Evolutionary conservation across 1,140 invertebrate genomes (phyloP).

Genomic region (Nasonia vitripennis): DNA sequence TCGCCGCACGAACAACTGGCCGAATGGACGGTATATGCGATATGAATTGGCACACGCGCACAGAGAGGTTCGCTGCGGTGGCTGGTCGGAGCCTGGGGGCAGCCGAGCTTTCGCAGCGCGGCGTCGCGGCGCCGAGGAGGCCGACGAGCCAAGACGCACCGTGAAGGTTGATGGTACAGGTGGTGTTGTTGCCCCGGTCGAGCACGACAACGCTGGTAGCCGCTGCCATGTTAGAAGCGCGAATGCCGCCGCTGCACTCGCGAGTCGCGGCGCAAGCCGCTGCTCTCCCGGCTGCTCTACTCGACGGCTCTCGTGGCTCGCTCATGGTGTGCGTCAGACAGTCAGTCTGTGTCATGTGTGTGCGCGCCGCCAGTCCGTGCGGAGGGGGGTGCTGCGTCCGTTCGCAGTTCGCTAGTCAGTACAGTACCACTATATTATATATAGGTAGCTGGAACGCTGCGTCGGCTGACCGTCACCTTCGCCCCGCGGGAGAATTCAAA

Average conservation of each 20-base stretch:
- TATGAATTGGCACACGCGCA: neutral
- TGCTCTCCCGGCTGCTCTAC: neutral
- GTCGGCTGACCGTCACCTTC: too few species aligned
- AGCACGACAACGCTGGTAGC: constrained; percentile 94
- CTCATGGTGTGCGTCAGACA: neutral
- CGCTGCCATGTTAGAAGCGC: constrained; percentile 82
- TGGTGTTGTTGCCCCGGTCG: constrained; percentile 95
- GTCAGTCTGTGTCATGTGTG: neutral
- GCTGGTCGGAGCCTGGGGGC: too few species aligned
- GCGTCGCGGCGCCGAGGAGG: too few species aligned
- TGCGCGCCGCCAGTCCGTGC: neutral
- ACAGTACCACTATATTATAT: too few species aligned
- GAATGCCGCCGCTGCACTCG: constrained; percentile 47
- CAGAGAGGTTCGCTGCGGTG: neutral
- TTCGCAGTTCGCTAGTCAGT: neutral
- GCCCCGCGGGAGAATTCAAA: too few species aligned
- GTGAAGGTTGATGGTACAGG: constrained; percentile 95
- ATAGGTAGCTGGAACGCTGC: too few species aligned
- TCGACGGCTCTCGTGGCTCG: neutral
- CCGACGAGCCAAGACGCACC: constrained; percentile 76
- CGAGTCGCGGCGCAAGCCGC: neutral
- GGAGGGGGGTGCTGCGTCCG: neutral
- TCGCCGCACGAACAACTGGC: too few species aligned
- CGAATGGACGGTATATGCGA: neutral
- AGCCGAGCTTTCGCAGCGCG: neutral